These are phyloP conservation scores for Achlya flavicornis DNA, from an alignment of 2,888 invertebrate species.

Conservation along the genomic window DNA sequence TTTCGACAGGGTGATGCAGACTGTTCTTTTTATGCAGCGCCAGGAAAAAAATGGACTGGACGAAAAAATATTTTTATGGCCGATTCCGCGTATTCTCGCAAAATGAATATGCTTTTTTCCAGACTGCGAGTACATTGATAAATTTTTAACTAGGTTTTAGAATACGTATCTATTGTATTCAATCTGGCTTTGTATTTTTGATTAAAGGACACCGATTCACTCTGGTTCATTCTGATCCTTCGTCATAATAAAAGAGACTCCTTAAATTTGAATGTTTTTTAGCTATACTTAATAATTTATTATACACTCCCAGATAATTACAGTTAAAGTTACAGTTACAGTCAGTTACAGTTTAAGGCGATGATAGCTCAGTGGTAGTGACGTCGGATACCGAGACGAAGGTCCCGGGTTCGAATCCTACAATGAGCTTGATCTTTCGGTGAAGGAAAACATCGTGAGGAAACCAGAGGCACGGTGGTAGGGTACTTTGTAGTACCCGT, in stretches of 20 bases:
- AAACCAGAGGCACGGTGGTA: no score
- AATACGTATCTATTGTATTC: not conserved
- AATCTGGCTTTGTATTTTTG: not conserved
- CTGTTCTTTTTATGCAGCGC: constrained; percentile 66
- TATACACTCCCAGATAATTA: no score
- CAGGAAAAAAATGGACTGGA: constrained; percentile 49
- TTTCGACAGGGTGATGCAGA: constrained; percentile 70
- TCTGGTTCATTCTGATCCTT: no score
- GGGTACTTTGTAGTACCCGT: no score
- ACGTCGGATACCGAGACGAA: no score
- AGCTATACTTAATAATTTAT: no score
- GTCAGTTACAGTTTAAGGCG: no score
- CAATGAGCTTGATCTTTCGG: no score
- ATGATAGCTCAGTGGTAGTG: no score
- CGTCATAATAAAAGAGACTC: not conserved
- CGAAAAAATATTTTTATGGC: constrained; percentile 49
- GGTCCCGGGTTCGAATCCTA: no score
- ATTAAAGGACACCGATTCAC: not conserved
- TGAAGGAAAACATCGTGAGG: no score
- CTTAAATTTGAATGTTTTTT: not conserved
- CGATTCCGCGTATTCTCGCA: constrained; percentile 16
- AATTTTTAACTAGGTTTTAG: constrained; percentile 9
- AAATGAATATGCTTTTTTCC: constrained; percentile 17
- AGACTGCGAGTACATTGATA: constrained; percentile 9
- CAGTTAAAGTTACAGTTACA: no score